Evolutionary conservation across 2,797 vertebrate species (phyloP), one percentile per base, ranked within the genome.

Genomic region (Pangasius djambal): DNA sequence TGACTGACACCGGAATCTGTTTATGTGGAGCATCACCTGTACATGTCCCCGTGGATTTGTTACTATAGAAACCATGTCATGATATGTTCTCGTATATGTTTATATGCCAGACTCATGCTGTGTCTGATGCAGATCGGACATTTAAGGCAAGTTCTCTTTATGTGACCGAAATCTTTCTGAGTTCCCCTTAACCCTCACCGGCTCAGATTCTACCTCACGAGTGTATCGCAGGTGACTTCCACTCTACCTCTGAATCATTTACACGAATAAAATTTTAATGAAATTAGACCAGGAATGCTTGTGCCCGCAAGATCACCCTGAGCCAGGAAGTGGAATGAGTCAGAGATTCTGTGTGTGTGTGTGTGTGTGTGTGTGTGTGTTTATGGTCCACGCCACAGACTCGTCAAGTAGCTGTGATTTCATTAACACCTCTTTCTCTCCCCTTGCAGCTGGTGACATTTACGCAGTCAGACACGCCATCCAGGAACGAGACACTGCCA

Each of bases 341-440:
- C 40, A 1, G 22, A 75, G 22, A 28, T 2, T 37, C 67, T 86
- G 77, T 61, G 59, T 55, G 63, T 61, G 20, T 61, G 59, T 63
- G 8, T 63, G 84, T 81, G 78, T 87, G 86, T 77, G 44, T 67
- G 34, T 52, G 52, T 61, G 55, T 10, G 40, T 52, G 79, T 61
- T 25, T 52, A n/a, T 25, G 50, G 83, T 84, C 48, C 72, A 50
- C 44, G 77, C 16, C 15, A 7, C 50, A 79, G 77, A 87, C 87
- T 88, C 70, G 15, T 22, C 85, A 37, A 44, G 61, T 44, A 63
- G 70, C 61, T 70, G 79, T 77, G 87, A 90, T 87, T 91, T 91
- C 82, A 92, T 92, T 90, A 91, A 83, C 91, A 90, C 72, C 7
- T 83, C 65, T 55, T 69, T 86, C 44, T 85, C 72, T 50, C 48